phyloP scores from a whole-genome alignment of 2,888 invertebrate species.

The Plemyria rubiginata region DNA sequence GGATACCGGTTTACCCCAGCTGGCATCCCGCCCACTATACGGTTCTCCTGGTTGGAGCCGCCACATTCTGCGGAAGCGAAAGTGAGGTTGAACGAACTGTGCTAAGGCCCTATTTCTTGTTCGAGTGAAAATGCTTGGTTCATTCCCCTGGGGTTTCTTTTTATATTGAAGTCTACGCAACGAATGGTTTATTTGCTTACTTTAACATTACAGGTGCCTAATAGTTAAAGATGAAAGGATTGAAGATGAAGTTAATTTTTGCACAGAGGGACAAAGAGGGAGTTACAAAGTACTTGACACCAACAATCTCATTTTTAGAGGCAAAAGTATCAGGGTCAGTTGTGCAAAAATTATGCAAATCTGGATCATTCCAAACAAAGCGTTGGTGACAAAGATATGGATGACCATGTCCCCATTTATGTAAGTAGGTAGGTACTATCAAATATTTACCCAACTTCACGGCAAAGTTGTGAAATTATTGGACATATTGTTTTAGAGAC shows the following conservation, averaged over 20 bases:
- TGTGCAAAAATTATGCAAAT: constrained; percentile 1
- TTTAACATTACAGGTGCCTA: not conserved
- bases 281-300: not conserved
- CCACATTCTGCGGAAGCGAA: constrained; percentile 88
- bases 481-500: constrained; percentile 5
- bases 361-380: constrained; percentile 11
- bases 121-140: constrained; percentile 26
- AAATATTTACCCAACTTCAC: not conserved
- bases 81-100: constrained; percentile 48
- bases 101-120: constrained; percentile 27
- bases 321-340: not conserved
- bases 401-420: not conserved
- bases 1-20: constrained; percentile 93
- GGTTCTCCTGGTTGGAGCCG: constrained; percentile 92
- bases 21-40: constrained; percentile 93
- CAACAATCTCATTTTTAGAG: not conserved
- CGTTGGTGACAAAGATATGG: not conserved
- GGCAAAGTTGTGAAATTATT: constrained; percentile 6
- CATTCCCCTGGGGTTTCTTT: constrained; percentile 23
- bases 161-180: constrained; percentile 11
- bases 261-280: too few species aligned
- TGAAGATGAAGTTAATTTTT: too few species aligned
- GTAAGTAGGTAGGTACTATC: not conserved
- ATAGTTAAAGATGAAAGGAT: too few species aligned
- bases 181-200: not conserved